Evolutionary conservation across 2,888 invertebrate genomes (phyloP).

Genomic region (Esperia sulphurella): DNA sequence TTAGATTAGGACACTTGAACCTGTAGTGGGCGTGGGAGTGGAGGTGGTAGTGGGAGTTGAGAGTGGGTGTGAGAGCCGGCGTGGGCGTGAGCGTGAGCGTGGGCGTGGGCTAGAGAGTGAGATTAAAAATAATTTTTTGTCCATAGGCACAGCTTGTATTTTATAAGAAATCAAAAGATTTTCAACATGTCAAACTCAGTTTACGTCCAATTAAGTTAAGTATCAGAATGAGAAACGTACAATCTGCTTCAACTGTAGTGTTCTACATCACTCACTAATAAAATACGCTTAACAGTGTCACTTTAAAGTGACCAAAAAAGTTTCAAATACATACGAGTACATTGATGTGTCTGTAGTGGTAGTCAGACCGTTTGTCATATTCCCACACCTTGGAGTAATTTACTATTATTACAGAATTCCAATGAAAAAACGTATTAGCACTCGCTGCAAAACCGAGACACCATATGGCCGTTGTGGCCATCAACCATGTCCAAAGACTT

Average conservation of each 20-base stretch:
- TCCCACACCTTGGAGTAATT: constrained; percentile 52
- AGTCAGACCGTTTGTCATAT: constrained; percentile 7
- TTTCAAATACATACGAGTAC: too few relatives aligned
- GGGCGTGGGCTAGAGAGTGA: too few relatives aligned
- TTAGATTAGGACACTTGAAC: too few relatives aligned
- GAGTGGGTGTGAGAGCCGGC: too few relatives aligned
- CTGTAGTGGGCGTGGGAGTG: too few relatives aligned
- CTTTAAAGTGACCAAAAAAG: too few relatives aligned
- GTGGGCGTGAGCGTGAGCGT: too few relatives aligned
- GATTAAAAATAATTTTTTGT: too few relatives aligned
- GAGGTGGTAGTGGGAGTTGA: too few relatives aligned
- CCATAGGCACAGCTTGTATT: too few relatives aligned
- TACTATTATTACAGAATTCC: constrained; percentile 52
- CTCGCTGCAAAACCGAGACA: constrained; percentile 39
- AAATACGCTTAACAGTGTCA: neutral
- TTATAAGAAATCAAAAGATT: too few relatives aligned
- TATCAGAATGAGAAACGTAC: constrained; percentile 22
- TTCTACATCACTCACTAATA: neutral
- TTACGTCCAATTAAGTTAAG: constrained; percentile 25
- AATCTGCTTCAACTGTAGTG: constrained; percentile 8
- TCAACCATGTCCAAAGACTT: constrained; percentile 75
- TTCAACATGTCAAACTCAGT: constrained; percentile 1
- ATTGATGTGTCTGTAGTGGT: too few relatives aligned
- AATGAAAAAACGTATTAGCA: constrained; percentile 55
- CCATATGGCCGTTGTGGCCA: constrained; percentile 72